Evolutionary conservation across 2,113 vertebrate genomes (phyloP).

Genomic region (Gambusia holbrooki): DNA sequence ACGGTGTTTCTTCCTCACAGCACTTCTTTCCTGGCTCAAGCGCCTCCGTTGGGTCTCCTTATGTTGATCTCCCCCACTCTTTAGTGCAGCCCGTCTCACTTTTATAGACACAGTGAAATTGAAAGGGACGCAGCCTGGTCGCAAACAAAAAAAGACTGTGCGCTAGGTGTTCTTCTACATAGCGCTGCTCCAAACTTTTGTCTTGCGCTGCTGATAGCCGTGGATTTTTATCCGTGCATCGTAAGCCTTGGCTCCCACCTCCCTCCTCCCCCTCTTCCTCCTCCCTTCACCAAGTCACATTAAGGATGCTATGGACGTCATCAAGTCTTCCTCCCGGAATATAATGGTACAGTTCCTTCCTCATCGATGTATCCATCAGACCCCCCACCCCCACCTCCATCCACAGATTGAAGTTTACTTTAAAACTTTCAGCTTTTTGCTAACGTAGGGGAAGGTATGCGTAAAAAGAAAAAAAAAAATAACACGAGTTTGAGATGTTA

Average conservation of each 20-base stretch:
- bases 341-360: constrained; percentile 91
- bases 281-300: constrained; percentile 89
- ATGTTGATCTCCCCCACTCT: constrained; percentile 60
- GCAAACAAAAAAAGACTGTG: constrained; percentile 80
- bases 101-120: constrained; percentile 64
- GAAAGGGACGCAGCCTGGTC: constrained; percentile 76
- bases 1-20: constrained; percentile 78
- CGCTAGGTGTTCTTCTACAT: constrained; percentile 84
- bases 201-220: constrained; percentile 87
- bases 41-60: constrained; percentile 83
- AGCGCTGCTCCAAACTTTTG: constrained; percentile 87
- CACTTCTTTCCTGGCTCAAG: constrained; percentile 83
- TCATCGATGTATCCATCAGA: constrained; percentile 89
- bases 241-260: constrained; percentile 85
- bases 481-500: constrained; percentile 40
- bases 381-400: constrained; percentile 24
- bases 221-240: constrained; percentile 96
- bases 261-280: constrained; percentile 83
- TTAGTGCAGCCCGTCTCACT: constrained; percentile 82
- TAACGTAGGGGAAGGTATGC: constrained; percentile 39
- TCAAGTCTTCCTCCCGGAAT: constrained; percentile 97
- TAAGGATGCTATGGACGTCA: constrained; percentile 99
- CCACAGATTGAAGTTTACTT: constrained; percentile 87
- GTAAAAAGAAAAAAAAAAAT: constrained; percentile 3
- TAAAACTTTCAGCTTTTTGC: constrained; percentile 70